Evolutionary conservation across 2,888 invertebrate genomes (phyloP).

Genomic region (Oscheius sp.): DNA sequence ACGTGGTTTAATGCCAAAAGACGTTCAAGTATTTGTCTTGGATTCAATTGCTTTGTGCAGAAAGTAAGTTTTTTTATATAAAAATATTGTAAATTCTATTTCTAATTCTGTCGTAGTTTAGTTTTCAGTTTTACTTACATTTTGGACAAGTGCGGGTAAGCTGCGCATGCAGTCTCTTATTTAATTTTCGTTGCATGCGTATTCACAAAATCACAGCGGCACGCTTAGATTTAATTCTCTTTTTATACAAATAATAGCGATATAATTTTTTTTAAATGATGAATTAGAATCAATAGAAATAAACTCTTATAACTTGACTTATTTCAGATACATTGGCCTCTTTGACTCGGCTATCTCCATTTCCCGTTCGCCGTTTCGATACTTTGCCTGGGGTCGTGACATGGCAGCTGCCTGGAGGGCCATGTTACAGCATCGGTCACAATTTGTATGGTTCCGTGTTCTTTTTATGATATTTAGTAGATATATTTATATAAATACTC

Average conservation of each 20-base stretch:
- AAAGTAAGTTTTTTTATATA: constrained; percentile 59
- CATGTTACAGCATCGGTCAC: constrained; percentile 80
- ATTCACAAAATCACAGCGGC: neutral
- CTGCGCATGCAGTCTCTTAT: too few species aligned
- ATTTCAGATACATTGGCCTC: constrained; percentile 62
- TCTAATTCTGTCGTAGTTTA: neutral
- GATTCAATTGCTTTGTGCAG: constrained; percentile 73
- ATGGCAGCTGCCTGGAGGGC: constrained; percentile 58
- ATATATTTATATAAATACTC: constrained; percentile 58
- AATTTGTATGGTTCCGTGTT: constrained; percentile 92
- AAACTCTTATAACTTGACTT: constrained; percentile 15
- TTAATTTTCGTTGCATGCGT: neutral
- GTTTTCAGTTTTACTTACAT: neutral
- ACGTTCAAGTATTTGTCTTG: constrained; percentile 68
- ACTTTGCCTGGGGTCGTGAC: constrained; percentile 66
- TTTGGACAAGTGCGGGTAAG: neutral
- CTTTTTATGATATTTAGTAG: constrained; percentile 81
- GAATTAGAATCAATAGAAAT: too few species aligned
- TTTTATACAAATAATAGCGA: too few species aligned
- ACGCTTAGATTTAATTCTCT: neutral
- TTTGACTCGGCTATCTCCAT: constrained; percentile 73
- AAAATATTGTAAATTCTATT: too few species aligned
- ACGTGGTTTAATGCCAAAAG: constrained; percentile 55
- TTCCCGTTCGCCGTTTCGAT: constrained; percentile 63
- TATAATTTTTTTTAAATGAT: too few species aligned